Evolutionary conservation across 1,140 invertebrate genomes (phyloP).

Genomic region (Rhopalosiphum maidis): DNA sequence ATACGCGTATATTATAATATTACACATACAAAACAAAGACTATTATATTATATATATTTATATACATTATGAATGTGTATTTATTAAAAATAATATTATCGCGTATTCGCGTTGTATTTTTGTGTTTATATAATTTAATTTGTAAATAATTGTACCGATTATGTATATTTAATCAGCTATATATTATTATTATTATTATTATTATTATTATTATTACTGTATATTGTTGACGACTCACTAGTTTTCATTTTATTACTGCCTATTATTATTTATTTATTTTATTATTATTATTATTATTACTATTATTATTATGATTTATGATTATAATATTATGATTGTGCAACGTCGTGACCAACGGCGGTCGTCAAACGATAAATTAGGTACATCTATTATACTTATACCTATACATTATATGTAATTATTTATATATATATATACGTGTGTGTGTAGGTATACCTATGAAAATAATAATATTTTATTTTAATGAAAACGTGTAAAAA

Average conservation of each 20-base stretch:
- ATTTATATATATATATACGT: background rate
- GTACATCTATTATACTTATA: background rate
- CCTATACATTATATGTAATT: background rate
- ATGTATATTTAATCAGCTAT: slow-evolving; percentile 28
- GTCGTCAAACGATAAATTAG: background rate
- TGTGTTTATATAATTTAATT: slow-evolving; percentile 44
- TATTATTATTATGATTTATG: background rate
- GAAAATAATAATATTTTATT: slow-evolving; percentile 1
- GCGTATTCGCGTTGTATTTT: slow-evolving; percentile 30
- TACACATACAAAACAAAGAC: slow-evolving; percentile 42
- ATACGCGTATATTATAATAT: background rate
- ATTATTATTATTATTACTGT: slow-evolving; percentile 28
- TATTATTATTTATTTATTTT: slow-evolving; percentile 31
- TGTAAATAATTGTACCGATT: slow-evolving; percentile 49
- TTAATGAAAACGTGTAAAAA: slow-evolving; percentile 42
- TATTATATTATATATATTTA: background rate
- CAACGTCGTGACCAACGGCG: background rate
- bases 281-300: slow-evolving; percentile 26
- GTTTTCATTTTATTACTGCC: slow-evolving; percentile 37
- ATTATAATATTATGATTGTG: background rate
- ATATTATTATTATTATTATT: background rate
- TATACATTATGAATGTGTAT: background rate
- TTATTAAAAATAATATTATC: slow-evolving; percentile 26
- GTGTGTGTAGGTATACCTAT: background rate
- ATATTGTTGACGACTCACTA: slow-evolving; percentile 44